Conservation (phyloP, 1,140 invertebrate genomes). For the Camponotus pennsylvanicus region DNA sequence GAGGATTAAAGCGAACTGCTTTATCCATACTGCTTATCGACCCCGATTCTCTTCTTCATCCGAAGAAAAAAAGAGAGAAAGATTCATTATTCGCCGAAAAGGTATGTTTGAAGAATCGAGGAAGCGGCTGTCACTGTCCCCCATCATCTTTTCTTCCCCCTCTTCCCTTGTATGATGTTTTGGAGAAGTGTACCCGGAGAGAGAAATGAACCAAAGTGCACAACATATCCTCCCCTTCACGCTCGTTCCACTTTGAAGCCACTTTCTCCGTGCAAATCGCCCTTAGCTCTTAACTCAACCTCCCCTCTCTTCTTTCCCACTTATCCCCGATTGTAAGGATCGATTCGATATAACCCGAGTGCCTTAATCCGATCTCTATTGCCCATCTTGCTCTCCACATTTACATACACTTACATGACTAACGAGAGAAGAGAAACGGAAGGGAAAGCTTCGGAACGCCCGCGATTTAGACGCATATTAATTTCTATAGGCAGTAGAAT, state of each 20-base stretch:
- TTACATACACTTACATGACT: not conserved
- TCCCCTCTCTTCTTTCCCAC: not conserved
- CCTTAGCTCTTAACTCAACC: not conserved
- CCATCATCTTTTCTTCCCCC: not conserved
- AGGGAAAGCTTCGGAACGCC: constrained; percentile 56
- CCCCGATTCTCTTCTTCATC: not conserved
- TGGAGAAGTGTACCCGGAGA: constrained; percentile 12
- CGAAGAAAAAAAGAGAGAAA: not conserved
- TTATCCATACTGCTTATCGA: not conserved
- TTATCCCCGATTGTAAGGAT: constrained; percentile 58
- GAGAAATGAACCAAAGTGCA: constrained; percentile 47
- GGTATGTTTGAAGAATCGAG: constrained; percentile 18
- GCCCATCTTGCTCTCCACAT: constrained; percentile 18
- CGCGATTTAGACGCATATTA: constrained; percentile 76
- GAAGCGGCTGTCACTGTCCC: not conserved
- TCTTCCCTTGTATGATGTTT: constrained; percentile 19
- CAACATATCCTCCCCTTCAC: not conserved
- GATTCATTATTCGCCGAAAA: constrained; percentile 42
- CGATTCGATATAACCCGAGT: constrained; percentile 79
- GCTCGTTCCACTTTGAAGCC: not conserved
- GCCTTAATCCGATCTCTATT: constrained; percentile 79
- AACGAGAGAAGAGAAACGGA: constrained; percentile 51
- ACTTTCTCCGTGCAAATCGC: constrained; percentile 65
- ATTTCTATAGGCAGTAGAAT: constrained; percentile 75
- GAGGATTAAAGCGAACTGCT: constrained; percentile 50